Evolutionary conservation across 1,140 invertebrate species (phyloP), one percentile per base, ranked within the genome.

Genomic region (Sinonovacula constricta): DNA sequence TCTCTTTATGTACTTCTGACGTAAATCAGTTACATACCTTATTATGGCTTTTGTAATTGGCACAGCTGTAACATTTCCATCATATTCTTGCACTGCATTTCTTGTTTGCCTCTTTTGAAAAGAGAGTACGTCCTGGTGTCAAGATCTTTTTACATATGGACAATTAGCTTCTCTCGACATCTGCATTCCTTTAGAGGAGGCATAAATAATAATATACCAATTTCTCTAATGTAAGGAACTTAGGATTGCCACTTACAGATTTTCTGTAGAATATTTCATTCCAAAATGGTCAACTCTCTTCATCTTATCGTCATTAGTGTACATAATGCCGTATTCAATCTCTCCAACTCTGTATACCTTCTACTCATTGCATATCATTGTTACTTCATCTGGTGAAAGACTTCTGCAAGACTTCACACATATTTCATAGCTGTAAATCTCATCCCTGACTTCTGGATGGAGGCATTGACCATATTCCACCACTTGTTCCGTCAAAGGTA

Each of bases 101-200:
- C 33, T 51, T 18, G 45, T 59, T 1, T 57, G 28, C 24, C 68
- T 54, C 28, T 22, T 34, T 45, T 15, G 45, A 45, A 24, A 81
- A 33, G 34, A 36, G 30, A 22, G 59, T 33, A 33, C 60, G 24
- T 31, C 77, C 75, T 36, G 71, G 22, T 24, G 79, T 53, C 53
- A 83, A 24, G 15, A 79, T 15, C n/a, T 68, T 63, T 30, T 59
- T 59, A 18, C 65, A 74, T 18, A 33, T 49, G n/a, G n/a, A n/a
- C 24, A 68, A 79, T 31, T 83, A 75, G 18, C 57, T 53, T 66
- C 83, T 66, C 68, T 83, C 79, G 39, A 83, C 75, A 71, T 85
- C 79, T 22, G 68, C 69, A 79, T 79, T 83, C 49, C 76, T 79
- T 68, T 81, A 70, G 30, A 70, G 39, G 7, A 83, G 24, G 14